Percentiles rank a stretch among this genome's conserved stretches.
Evolutionary conservation across 1,140 invertebrate species (phyloP).

Genomic region (Lordiphosa mommai): DNA sequence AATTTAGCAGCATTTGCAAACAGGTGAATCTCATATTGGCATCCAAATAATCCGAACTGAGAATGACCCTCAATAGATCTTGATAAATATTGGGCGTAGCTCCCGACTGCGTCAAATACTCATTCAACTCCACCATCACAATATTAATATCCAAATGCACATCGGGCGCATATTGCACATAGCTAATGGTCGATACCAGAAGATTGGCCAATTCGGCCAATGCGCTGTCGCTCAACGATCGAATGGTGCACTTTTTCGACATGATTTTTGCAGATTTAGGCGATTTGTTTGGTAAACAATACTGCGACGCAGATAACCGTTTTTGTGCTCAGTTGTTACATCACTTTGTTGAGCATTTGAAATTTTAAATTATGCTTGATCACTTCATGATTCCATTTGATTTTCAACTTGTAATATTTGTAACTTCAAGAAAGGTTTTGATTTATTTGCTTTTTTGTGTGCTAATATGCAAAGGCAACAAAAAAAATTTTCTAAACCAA

Average conservation of each 20-base stretch:
- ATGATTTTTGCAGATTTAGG: constrained; percentile 26
- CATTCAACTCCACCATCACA: constrained; percentile 82
- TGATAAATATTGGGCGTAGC: constrained; percentile 84
- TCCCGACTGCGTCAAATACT: constrained; percentile 82
- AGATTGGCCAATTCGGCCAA: constrained; percentile 70
- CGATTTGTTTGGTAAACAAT: constrained; percentile 60
- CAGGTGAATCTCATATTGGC: constrained; percentile 84
- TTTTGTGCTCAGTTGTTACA: constrained; percentile 27
- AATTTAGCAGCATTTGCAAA: constrained; percentile 82
- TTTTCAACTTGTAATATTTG: background rate
- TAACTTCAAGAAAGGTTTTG: too few species aligned
- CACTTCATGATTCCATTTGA: background rate
- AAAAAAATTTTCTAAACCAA: constrained; percentile 16
- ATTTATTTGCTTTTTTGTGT: constrained; percentile 3
- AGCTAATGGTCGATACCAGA: constrained; percentile 74
- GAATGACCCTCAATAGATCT: constrained; percentile 83
- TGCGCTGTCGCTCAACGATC: constrained; percentile 67
- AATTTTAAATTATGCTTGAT: background rate
- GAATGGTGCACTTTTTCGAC: constrained; percentile 73
- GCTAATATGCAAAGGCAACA: too few species aligned
- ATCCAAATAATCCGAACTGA: constrained; percentile 83
- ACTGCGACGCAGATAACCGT: constrained; percentile 46
- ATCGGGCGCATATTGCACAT: constrained; percentile 76
- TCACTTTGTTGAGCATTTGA: constrained; percentile 23
- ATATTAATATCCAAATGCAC: constrained; percentile 81